Percentiles rank a stretch among this genome's conserved stretches.
Evolutionary conservation across 1,140 invertebrate genomes (phyloP).

Genomic region (Zaprionus ornatus): DNA sequence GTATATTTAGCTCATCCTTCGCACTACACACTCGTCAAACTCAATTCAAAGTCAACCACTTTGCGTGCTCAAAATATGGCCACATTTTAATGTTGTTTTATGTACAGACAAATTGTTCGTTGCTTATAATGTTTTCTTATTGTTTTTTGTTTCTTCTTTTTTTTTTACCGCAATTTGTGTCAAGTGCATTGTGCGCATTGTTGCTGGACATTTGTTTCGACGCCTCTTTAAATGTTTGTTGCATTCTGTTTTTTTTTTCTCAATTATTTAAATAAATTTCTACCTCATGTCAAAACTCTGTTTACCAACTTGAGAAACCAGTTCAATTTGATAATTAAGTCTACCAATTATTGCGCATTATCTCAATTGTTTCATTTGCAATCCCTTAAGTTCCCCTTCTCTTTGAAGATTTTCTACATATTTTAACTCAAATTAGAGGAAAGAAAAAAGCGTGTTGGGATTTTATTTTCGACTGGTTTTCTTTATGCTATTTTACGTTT

Average conservation of each 20-base stretch:
- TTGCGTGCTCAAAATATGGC: constrained; percentile 61
- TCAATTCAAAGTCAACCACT: constrained; percentile 72
- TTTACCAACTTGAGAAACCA: not conserved
- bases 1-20: not conserved
- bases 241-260: constrained; percentile 19
- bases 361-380: not conserved
- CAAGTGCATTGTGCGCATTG: constrained; percentile 51
- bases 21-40: constrained; percentile 17
- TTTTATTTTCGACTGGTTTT: constrained; percentile 28
- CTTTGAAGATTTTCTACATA: not conserved
- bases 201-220: constrained; percentile 20
- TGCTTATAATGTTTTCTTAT: constrained; percentile 13
- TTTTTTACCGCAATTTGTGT: constrained; percentile 48
- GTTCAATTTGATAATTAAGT: not conserved
- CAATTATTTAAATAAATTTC: not conserved
- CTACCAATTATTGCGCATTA: not conserved
- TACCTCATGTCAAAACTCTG: not conserved
- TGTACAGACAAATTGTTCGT: constrained; percentile 26
- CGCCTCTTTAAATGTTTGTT: constrained; percentile 10
- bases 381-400: not conserved
- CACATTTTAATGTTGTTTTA: constrained; percentile 54
- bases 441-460: not conserved
- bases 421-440: not conserved
- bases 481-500: not conserved
- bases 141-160: constrained; percentile 1